Percentiles rank a stretch among this genome's conserved stretches.
Conservation (phyloP, 2,797 vertebrate genomes). For the Setipinna tenuifilis region DNA sequence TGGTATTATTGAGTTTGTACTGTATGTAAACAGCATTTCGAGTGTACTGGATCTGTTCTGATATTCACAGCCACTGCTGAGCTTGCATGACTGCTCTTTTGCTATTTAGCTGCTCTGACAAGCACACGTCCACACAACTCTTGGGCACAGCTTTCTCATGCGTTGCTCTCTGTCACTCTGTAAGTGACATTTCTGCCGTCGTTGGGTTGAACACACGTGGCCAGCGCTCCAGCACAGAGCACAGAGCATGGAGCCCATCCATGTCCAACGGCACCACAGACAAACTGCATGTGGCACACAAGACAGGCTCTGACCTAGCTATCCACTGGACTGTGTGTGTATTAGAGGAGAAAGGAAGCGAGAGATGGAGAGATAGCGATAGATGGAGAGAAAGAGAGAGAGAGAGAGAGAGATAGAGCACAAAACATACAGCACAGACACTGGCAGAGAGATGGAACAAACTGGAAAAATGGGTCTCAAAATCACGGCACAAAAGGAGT, state of each 20-base stretch:
- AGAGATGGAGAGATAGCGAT: background rate
- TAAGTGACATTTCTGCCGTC: too few species aligned
- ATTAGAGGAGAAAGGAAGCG: constrained; percentile 55
- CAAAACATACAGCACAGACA: too few species aligned
- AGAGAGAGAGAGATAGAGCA: background rate
- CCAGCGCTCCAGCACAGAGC: too few species aligned
- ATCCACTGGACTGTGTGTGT: constrained; percentile 74
- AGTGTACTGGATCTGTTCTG: background rate
- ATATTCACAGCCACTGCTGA: background rate
- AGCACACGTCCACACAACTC: background rate
- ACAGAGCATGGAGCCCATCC: background rate
- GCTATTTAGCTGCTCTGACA: background rate
- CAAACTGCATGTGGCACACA: constrained; percentile 64
- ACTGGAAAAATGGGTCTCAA: constrained; percentile 23
- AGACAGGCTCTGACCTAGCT: constrained; percentile 77
- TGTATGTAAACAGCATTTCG: background rate
- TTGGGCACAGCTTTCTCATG: background rate
- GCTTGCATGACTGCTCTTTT: background rate
- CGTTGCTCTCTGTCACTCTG: too few species aligned
- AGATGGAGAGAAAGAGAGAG: background rate
- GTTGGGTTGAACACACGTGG: too few species aligned
- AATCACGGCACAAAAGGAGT: constrained; percentile 48
- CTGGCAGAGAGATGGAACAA: too few species aligned
- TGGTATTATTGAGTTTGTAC: background rate
- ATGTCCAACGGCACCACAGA: background rate